Conservation (phyloP, 2,888 invertebrate genomes). For the Automeris io region DNA sequence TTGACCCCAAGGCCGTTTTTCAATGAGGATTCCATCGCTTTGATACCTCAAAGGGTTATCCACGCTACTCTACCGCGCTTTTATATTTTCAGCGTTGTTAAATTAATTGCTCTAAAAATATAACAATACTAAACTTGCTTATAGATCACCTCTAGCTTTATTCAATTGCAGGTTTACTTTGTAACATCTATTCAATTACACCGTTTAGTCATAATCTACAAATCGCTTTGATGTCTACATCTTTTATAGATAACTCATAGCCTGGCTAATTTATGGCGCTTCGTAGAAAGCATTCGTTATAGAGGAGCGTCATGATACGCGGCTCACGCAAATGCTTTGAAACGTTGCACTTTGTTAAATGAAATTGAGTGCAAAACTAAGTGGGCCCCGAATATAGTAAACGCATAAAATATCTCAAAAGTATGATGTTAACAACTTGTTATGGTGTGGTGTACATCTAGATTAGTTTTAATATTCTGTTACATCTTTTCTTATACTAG, state of each 20-base stretch:
- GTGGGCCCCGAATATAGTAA: slow-evolving; percentile 32
- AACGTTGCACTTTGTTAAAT: slow-evolving; percentile 66
- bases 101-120: slow-evolving; percentile 54
- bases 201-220: no score
- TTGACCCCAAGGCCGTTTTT: slow-evolving; percentile 56
- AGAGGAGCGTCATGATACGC: slow-evolving; percentile 48
- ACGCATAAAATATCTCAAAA: slow-evolving; percentile 47
- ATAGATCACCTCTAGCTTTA: slow-evolving; percentile 30
- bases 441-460: slow-evolving; percentile 19
- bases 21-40: slow-evolving; percentile 55
- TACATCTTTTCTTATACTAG: no score
- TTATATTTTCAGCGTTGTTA: slow-evolving; percentile 60
- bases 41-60: slow-evolving; percentile 60
- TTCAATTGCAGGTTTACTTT: not conserved
- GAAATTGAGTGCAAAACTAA: slow-evolving; percentile 55
- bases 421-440: slow-evolving; percentile 25
- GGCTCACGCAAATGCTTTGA: slow-evolving; percentile 47
- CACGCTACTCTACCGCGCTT: slow-evolving; percentile 48
- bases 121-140: slow-evolving; percentile 52
- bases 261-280: slow-evolving; percentile 17
- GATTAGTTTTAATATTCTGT: slow-evolving; percentile 5
- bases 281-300: slow-evolving; percentile 30
- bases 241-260: not conserved
- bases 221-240: not conserved
- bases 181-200: not conserved